Evolutionary conservation across 1,140 invertebrate species (phyloP).

Genomic region (Papilio polyxenes): DNA sequence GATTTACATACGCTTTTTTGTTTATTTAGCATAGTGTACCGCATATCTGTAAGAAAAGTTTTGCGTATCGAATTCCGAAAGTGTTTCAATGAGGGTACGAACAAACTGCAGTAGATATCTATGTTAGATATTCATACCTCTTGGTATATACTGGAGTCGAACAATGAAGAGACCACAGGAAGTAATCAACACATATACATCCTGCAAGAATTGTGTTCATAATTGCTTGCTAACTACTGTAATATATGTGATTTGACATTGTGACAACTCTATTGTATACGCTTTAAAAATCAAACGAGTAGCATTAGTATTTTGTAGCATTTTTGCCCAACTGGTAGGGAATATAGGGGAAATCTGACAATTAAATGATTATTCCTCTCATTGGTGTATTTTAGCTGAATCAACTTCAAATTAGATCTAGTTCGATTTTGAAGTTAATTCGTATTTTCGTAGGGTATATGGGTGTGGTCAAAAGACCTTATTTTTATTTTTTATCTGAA

Average conservation of each 20-base stretch:
- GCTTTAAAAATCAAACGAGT: not conserved
- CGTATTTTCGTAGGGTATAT: no score
- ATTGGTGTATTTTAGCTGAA: no score
- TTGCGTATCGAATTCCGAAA: not conserved
- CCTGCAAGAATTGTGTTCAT: conserved; percentile 20
- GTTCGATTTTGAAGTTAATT: no score
- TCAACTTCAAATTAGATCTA: no score
- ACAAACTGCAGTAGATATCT: not conserved
- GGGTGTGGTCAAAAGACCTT: no score
- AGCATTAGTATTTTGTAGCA: not conserved
- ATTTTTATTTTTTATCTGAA: no score
- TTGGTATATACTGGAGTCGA: not conserved
- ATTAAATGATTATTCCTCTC: no score
- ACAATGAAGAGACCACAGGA: conserved; percentile 15
- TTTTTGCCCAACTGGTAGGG: not conserved
- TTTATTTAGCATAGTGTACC: no score
- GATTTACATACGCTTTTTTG: no score
- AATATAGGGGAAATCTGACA: not conserved
- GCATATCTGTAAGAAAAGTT: not conserved
- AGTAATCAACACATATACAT: conserved; percentile 27
- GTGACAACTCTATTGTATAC: not conserved
- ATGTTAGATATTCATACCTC: not conserved
- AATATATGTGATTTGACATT: conserved; percentile 15
- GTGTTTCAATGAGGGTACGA: not conserved
- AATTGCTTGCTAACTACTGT: conserved; percentile 23